Base-by-base conservation (phyloP, 2,888 invertebrate species). In the Drosophila pegasa region DNA sequence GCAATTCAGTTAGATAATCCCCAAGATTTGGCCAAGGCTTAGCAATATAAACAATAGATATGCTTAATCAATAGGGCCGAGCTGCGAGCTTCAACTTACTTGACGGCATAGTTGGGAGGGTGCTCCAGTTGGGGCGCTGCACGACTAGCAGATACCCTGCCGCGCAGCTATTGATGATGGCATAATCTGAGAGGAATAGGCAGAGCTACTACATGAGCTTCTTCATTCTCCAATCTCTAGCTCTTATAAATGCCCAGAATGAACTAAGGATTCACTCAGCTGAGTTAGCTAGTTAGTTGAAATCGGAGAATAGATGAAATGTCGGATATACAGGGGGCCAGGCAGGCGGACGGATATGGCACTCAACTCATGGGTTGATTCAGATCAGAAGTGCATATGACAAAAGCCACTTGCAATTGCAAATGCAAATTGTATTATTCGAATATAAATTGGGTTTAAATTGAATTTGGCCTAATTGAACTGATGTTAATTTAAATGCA, bases 1-100 rank as follows among this genome's bases (percentile, higher is more conserved):
- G 12, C 45, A 45, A 45, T 45, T 45, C 47, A 48, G 29, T 47
- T 27, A 45, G 43, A 45, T 45, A 27, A 45, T 45, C 43, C 43
- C 7, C 2, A 5, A 29, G 45, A 10, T 18, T 18, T 29, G 29
- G 29, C 29, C 29, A 12, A 27, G 29, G 29, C 45, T 45, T 45
- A 45, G 27, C 45, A 27, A 45, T 16, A 43, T n/a, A 41, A 6
- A 40, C 1, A 22, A 9, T 18, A 18, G 10, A 10, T 18, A 3
- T 12, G 27, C 6, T n/a, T 27, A 45, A 12, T 18, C 45, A 27
- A 43, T 10, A 10, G 2, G 43, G 27, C 9, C 43, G 25, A 10
- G n/a, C n/a, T n/a, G n/a, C n/a, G n/a, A 16, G 10, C 25, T 27
- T n/a, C 10, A 27, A 25, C 7, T 27, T 43, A n/a, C n/a, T 25